Base-by-base conservation (phyloP, 2,888 invertebrate genomes). In the Melipona bicolor region DNA sequence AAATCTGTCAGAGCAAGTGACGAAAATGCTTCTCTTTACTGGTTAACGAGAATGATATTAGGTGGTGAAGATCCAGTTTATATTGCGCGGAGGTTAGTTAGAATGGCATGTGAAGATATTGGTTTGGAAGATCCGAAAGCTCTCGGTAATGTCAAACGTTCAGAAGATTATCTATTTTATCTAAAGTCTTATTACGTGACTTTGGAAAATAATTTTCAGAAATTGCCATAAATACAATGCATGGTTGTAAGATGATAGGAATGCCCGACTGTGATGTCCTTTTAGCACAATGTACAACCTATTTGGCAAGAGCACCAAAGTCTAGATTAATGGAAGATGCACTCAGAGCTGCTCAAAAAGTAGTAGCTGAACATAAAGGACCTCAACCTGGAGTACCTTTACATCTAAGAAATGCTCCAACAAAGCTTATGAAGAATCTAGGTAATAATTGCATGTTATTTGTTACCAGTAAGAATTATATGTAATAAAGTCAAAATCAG, bases 1-100 rank as follows among this genome's bases (percentile, higher is more conserved):
- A 98, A 98, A 94, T 97, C 97, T 0, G 96, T 98, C 73, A 95
- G 98, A 88, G 97, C 97, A 0, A 96, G 97, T 27, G 97, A 97
- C 93, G 97, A 96, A 84, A 97, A 97, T 94, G 98, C 97, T 3
- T 96, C 98, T 21, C 94, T 98, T 61, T 98, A 98, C 93, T 98
- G 98, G 98, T 95, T 97, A 4, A 96, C 97, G 3, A 95, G 98
- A 83, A 98, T 98, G 96, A 94, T 98, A 88, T 95, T 96, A 81
- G 97, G 97, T 24, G 98, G 98, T 19, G 98, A 98, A 94, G 97
- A 98, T 93, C 98, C 98, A 0, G 92, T 97, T 73, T 98, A 96
- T 92, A 96, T 98, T 72, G 97, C 97, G 4, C 95, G 98, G 49
- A 95, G 98, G 87, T 95, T 98, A 78, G 96, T 98, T 11, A 95